These are phyloP conservation scores for Chloroclystis v-ata DNA, from an alignment of 2,888 invertebrate genomes.

Conservation along the genomic window DNA sequence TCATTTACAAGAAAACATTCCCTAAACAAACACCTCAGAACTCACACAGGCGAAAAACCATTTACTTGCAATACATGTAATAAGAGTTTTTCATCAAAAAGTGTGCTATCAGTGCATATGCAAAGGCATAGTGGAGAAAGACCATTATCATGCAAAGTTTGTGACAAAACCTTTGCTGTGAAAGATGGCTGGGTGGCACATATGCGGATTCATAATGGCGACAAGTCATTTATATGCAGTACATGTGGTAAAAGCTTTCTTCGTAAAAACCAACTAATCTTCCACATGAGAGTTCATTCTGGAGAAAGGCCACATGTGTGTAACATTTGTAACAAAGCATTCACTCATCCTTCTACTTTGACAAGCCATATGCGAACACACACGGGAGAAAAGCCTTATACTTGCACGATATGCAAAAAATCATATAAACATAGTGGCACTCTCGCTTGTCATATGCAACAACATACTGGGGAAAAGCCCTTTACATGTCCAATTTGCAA, in stretches of 20 bases:
- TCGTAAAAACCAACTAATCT: constrained; percentile 5
- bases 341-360: constrained; percentile 3
- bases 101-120: neutral
- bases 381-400: constrained; percentile 12
- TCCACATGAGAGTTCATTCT: constrained; percentile 9
- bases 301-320: constrained; percentile 10
- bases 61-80: constrained; percentile 7
- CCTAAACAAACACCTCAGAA: constrained; percentile 1
- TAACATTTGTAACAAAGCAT: constrained; percentile 11
- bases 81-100: constrained; percentile 2
- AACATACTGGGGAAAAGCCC: constrained; percentile 10
- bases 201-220: constrained; percentile 15
- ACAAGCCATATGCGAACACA: constrained; percentile 11
- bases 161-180: constrained; percentile 16
- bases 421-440: constrained; percentile 11
- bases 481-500: constrained; percentile 9
- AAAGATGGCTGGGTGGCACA: constrained; percentile 11
- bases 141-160: constrained; percentile 12
- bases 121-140: constrained; percentile 9
- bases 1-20: constrained; percentile 2
- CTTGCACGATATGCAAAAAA: constrained; percentile 6
- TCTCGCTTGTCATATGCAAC: constrained; percentile 11
- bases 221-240: constrained; percentile 15
- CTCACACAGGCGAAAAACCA: constrained; percentile 10
- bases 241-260: constrained; percentile 13